Evolutionary conservation across 53 echinoderm and acorn worm genomes (phyloP), one percentile per base, ranked within the genome.

Genomic region (Holothuria scabra): DNA sequence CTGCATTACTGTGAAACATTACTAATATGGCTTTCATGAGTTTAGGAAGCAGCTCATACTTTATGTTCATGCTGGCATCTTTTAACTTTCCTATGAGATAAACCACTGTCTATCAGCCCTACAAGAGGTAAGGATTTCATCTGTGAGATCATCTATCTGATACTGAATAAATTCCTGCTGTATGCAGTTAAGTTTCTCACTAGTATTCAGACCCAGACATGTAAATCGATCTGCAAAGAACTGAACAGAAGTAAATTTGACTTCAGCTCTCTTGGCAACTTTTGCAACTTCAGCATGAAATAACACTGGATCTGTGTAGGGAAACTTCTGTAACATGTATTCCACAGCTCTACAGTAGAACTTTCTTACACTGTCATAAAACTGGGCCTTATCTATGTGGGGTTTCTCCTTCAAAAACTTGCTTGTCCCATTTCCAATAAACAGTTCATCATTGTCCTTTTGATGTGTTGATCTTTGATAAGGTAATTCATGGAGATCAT

Each of bases 1-100:
- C 87, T 48, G 81, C 87, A 87, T 87, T 87, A 31, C 87, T 87
- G 23, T 87, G 82, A 49, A 82, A 82, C 13, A 87, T 28, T 24
- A 87, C 62, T 25, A 87, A 70, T 10, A 87, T 63, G 32, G 82
- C 87, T 61, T 87, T 87, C 82, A 87, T 70, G 19, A 87, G 71
- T 67, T 67, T 59, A 8, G 87, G 44, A 12, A 87, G 87, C 12
- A 55, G 59, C 58, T 41, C 70, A 59, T 83, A 71, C 87, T 87
- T 71, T 19, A 48, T 56, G 26, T 72, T 33, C 83, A 69, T 83
- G 49, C 74, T 87, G 46, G 41, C 33, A 87, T 70, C 86, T 61
- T 60, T 86, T 12, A 83, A 32, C 81, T 83, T 56, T 82, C 83
- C 87, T 28, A 87, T 87, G 48, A 87, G 31, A n/a, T n/a, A 80